phyloP scores from a whole-genome alignment of 1,140 invertebrate genomes.

The Cryptotermes secundus region DNA sequence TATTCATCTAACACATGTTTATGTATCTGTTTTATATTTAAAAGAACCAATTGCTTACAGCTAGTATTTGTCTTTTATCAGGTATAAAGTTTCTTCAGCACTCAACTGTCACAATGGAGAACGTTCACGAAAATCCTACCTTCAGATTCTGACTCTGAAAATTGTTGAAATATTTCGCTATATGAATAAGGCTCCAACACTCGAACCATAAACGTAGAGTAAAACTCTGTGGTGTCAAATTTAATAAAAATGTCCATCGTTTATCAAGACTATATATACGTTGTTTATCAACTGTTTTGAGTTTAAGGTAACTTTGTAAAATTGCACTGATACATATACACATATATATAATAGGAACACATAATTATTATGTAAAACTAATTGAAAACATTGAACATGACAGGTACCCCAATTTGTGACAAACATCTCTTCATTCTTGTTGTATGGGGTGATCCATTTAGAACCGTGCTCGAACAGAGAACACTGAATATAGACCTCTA shows the following conservation, averaged over 20 bases:
- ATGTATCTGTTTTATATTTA: background rate
- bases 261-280: background rate
- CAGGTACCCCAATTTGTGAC: too few species aligned
- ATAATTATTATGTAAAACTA: background rate
- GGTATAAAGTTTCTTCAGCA: background rate
- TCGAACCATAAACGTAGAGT: too few species aligned
- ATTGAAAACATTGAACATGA: background rate
- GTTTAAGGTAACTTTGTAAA: conserved; percentile 1
- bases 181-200: background rate
- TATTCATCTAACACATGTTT: background rate
- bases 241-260: background rate
- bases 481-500: too few species aligned
- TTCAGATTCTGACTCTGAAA: background rate
- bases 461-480: too few species aligned
- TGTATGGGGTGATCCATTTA: too few species aligned
- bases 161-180: background rate
- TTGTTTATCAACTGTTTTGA: background rate
- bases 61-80: background rate
- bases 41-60: background rate
- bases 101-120: background rate
- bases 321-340: conserved; percentile 4
- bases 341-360: conserved; percentile 1
- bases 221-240: too few species aligned
- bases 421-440: too few species aligned
- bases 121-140: too few species aligned